A percentile compares a stretch with the other conserved stretches of the same genome.
These are phyloP conservation scores for Calliphora vicina DNA, from an alignment of 1,140 invertebrate genomes.

Conservation along the genomic window DNA sequence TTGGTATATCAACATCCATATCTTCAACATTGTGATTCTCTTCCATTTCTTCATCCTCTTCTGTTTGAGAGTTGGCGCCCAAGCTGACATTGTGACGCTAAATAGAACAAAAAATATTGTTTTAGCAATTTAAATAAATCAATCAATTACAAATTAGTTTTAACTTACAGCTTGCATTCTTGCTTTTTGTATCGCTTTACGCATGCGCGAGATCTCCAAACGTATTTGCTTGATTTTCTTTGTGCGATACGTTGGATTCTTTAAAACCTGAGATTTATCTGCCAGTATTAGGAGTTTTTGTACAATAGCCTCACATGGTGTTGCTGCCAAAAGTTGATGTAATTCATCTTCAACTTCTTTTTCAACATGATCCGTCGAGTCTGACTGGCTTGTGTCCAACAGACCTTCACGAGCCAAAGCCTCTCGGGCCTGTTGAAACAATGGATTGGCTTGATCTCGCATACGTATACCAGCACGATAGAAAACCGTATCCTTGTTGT, in stretches of 20 bases:
- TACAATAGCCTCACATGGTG: conserved; percentile 63
- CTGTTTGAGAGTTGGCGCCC: conserved; percentile 36
- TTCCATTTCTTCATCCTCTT: conserved; percentile 38
- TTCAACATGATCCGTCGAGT: conserved; percentile 63
- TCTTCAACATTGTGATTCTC: conserved; percentile 37
- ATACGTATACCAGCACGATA: conserved; percentile 85
- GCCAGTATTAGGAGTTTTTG: conserved; percentile 67
- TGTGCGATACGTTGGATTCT: conserved; percentile 65
- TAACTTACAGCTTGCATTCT: conserved; percentile 52
- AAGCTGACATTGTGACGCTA: conserved; percentile 32
- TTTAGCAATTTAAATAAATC: neutral
- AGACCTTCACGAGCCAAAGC: conserved; percentile 75
- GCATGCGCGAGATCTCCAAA: conserved; percentile 64
- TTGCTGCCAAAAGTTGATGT: conserved; percentile 59
- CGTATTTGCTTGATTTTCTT: conserved; percentile 67
- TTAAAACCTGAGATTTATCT: conserved; percentile 66
- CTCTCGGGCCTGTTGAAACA: conserved; percentile 80
- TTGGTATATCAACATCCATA: conserved; percentile 17
- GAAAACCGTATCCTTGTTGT: conserved; percentile 91
- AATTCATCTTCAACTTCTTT: conserved; percentile 66
- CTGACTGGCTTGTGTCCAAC: conserved; percentile 52
- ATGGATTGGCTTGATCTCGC: conserved; percentile 80
- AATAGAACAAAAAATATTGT: neutral
- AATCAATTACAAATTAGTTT: neutral
- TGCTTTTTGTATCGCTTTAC: conserved; percentile 55